phyloP scores from a whole-genome alignment of 2,888 invertebrate species.

The Heliconius erato region DNA sequence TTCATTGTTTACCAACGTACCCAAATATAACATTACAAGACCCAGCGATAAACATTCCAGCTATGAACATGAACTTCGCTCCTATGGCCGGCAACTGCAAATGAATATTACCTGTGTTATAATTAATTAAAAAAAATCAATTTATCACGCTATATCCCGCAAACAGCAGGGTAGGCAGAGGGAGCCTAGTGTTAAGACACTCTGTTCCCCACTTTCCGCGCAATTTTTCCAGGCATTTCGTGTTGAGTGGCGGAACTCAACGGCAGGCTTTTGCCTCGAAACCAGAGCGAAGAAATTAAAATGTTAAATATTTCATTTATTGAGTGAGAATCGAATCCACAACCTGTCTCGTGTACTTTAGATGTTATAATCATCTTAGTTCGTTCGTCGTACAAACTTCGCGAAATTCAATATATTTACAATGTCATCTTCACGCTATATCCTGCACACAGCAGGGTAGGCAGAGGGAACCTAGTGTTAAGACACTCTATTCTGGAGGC shows the following conservation, averaged over 20 bases:
- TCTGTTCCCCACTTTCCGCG: not conserved
- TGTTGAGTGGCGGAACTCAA: not conserved
- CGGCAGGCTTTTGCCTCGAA: not conserved
- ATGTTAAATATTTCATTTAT: too few species aligned
- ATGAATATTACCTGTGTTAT: not conserved
- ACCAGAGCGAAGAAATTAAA: not conserved
- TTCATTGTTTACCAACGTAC: slow-evolving; percentile 72
- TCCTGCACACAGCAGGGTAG: too few species aligned
- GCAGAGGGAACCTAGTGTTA: too few species aligned
- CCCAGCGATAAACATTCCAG: slow-evolving; percentile 90
- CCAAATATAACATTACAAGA: slow-evolving; percentile 91
- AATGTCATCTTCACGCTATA: not conserved
- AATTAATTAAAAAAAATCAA: too few species aligned
- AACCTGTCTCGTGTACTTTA: too few species aligned
- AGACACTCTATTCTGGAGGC: too few species aligned
- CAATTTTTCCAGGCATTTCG: not conserved
- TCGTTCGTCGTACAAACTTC: not conserved
- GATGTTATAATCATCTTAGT: too few species aligned
- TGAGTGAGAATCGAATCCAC: too few species aligned
- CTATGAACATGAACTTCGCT: slow-evolving; percentile 89
- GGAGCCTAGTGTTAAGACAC: too few species aligned
- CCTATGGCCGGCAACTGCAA: slow-evolving; percentile 89
- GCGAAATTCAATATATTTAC: not conserved
- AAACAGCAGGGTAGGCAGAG: not conserved
- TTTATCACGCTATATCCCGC: too few species aligned